These are phyloP conservation scores for Epizoanthus illoricatus DNA, from an alignment of 92 coral and sea anemone species.

Conservation along the genomic window DNA sequence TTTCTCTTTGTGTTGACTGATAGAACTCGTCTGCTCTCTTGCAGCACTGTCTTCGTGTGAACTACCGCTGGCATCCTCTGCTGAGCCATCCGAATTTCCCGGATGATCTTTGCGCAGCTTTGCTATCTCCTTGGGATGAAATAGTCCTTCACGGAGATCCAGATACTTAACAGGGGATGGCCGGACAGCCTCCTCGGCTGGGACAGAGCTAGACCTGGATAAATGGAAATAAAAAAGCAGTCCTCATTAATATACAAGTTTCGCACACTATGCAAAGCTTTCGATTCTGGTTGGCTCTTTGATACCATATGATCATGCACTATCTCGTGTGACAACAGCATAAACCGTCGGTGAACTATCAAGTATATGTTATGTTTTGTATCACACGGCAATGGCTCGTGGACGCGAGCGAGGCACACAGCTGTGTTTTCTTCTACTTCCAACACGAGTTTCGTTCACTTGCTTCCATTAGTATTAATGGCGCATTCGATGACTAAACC, in stretches of 20 bases:
- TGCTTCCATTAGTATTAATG: too few species aligned
- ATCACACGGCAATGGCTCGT: too few species aligned
- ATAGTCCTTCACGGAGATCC: slow-evolving; percentile 36
- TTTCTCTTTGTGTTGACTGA: neutral
- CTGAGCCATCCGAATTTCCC: slow-evolving; percentile 31
- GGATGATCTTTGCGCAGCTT: slow-evolving; percentile 20
- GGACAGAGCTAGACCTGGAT: neutral
- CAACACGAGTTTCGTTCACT: too few species aligned
- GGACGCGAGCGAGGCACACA: too few species aligned
- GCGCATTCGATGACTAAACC: too few species aligned
- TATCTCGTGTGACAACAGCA: neutral
- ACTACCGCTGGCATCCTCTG: slow-evolving; percentile 35
- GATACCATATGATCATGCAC: neutral
- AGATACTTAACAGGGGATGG: slow-evolving; percentile 32
- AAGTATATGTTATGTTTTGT: too few species aligned
- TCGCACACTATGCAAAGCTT: too few species aligned
- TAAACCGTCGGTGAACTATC: neutral
- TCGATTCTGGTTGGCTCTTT: too few species aligned
- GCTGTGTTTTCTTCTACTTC: too few species aligned
- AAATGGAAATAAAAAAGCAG: neutral
- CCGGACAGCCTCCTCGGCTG: neutral
- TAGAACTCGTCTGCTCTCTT: neutral
- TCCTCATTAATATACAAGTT: too few species aligned
- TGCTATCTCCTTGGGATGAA: slow-evolving; percentile 13
- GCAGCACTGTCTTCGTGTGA: neutral